These are phyloP conservation scores for Lagopus muta DNA, from an alignment of 2,113 vertebrate species.

Conservation along the genomic window DNA sequence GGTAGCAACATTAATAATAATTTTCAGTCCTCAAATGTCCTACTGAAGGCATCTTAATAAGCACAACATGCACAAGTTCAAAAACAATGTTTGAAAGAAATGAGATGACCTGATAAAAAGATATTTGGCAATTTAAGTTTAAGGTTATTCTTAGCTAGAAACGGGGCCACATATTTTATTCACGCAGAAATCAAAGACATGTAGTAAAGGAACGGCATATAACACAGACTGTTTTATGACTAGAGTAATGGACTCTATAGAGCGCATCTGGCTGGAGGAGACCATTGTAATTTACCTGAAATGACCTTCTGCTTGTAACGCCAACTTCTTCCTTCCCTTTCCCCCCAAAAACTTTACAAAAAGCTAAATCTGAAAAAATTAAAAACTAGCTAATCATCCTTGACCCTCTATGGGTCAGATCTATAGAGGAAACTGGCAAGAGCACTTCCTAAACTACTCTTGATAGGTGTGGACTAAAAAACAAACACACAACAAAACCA, in stretches of 20 bases:
- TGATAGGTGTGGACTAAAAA: background rate
- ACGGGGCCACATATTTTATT: background rate
- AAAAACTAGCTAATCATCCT: background rate
- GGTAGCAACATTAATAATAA: background rate
- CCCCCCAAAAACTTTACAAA: background rate
- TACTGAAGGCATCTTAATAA: background rate
- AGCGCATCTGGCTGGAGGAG: background rate
- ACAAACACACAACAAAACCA: background rate
- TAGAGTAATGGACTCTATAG: background rate
- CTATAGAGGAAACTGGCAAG: background rate
- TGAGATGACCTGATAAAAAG: background rate
- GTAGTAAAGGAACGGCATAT: background rate
- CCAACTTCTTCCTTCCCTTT: background rate
- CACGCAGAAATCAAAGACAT: background rate
- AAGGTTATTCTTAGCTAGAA: background rate
- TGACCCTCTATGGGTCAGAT: background rate
- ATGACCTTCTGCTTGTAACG: background rate
- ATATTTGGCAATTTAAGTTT: background rate
- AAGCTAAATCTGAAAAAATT: background rate
- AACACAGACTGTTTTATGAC: background rate
- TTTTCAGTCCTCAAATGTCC: background rate
- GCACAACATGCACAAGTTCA: background rate
- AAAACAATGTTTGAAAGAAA: background rate
- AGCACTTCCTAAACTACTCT: background rate
- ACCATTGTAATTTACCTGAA: background rate